Evolutionary conservation across 2,113 vertebrate species (phyloP).

Genomic region (Anseranas semipalmata): DNA sequence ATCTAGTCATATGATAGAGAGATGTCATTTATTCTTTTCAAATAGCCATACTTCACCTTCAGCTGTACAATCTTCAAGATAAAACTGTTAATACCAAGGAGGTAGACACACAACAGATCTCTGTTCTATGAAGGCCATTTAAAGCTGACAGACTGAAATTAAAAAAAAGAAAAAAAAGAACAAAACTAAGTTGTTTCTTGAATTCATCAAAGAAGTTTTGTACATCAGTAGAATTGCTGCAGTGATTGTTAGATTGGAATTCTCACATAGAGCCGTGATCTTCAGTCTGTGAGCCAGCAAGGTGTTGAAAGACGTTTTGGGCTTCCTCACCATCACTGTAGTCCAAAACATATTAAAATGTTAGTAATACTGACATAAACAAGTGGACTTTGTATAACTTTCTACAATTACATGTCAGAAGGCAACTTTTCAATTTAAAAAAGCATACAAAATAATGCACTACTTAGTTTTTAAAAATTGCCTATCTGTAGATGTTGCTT

Average conservation of each 20-base stretch:
- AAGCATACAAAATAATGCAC: background rate
- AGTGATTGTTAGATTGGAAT: background rate
- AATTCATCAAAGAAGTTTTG: background rate
- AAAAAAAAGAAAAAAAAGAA: background rate
- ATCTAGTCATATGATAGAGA: background rate
- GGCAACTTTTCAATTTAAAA: background rate
- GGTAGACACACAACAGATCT: background rate
- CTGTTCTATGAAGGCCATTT: background rate
- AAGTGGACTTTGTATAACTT: background rate
- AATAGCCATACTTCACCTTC: background rate
- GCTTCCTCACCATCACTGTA: background rate
- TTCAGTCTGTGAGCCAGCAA: background rate
- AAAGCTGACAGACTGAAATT: background rate
- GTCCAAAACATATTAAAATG: background rate
- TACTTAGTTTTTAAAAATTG: background rate
- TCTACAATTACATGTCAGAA: background rate
- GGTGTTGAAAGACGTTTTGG: background rate
- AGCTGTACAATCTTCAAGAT: background rate
- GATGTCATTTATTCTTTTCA: background rate
- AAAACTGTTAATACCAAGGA: background rate
- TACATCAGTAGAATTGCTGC: background rate
- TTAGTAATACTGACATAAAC: background rate
- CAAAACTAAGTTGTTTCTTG: background rate
- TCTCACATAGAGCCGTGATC: background rate
- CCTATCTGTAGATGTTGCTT: background rate